These are phyloP conservation scores for Mactra quadrangularis DNA, from an alignment of 1,140 invertebrate genomes.

Conservation along the genomic window DNA sequence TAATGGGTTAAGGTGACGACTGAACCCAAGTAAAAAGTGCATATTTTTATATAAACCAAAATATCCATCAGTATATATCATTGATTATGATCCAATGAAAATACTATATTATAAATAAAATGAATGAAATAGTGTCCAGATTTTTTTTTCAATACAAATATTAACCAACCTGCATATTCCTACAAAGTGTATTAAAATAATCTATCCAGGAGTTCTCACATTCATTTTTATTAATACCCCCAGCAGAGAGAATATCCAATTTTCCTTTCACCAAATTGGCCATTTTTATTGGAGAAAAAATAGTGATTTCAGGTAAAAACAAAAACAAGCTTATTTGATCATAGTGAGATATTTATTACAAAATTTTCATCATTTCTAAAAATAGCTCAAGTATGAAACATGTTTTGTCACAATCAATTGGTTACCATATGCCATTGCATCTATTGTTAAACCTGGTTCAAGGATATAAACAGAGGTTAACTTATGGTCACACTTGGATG, in stretches of 20 bases:
- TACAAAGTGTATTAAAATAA: background rate
- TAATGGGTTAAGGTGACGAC: too few relatives aligned
- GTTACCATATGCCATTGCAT: background rate
- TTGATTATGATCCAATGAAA: too few relatives aligned
- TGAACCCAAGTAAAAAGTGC: too few relatives aligned
- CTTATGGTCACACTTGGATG: too few relatives aligned
- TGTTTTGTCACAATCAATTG: slow-evolving; percentile 22
- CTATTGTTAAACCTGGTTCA: too few relatives aligned
- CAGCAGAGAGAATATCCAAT: background rate
- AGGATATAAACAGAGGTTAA: too few relatives aligned
- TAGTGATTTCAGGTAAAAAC: background rate
- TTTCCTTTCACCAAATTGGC: background rate
- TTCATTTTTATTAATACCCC: background rate
- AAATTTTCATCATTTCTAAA: slow-evolving; percentile 26
- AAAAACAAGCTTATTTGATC: background rate
- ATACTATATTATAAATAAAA: too few relatives aligned
- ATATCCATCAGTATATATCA: too few relatives aligned
- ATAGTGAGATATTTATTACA: background rate
- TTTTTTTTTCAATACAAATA: too few relatives aligned
- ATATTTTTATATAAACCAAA: too few relatives aligned
- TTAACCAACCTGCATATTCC: too few relatives aligned
- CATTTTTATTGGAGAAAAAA: slow-evolving; percentile 14
- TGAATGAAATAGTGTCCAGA: too few relatives aligned
- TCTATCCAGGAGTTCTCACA: background rate
- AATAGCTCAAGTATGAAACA: slow-evolving; percentile 7